phyloP scores from a whole-genome alignment of 2,797 vertebrate genomes.

The Limnodromus scolopaceus region DNA sequence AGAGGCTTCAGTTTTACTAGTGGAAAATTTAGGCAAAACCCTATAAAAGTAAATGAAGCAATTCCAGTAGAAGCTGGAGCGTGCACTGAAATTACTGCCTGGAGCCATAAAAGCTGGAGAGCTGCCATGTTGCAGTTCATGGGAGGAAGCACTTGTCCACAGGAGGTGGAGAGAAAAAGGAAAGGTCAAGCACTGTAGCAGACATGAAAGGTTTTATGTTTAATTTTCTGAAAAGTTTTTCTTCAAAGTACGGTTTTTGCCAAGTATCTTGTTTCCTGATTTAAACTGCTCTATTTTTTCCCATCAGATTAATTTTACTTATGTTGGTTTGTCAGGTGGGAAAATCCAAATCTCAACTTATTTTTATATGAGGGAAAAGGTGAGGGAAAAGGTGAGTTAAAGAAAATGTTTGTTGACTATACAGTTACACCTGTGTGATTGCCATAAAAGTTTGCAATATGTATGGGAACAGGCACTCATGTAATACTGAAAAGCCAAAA shows the following conservation, averaged over 20 bases:
- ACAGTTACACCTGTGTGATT: neutral
- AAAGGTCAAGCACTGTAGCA: slow-evolving; percentile 10
- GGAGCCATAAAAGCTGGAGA: neutral
- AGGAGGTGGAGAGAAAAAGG: neutral
- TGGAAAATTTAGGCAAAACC: neutral
- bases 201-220: neutral
- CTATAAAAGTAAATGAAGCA: slow-evolving; percentile 5
- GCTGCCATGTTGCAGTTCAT: neutral
- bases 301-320: neutral
- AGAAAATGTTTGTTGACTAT: neutral
- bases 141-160: neutral
- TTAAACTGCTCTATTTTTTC: neutral
- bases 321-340: neutral
- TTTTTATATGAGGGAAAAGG: neutral
- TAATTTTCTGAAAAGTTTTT: neutral
- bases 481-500: neutral
- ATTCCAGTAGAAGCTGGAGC: neutral
- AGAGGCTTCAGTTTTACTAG: neutral
- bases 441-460: neutral
- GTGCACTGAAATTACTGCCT: neutral
- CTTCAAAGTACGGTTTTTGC: neutral
- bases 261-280: neutral
- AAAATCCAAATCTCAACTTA: neutral
- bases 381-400: neutral
- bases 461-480: neutral